Conservation (phyloP, 2,888 invertebrate genomes). For the Pterobdella sp. region DNA sequence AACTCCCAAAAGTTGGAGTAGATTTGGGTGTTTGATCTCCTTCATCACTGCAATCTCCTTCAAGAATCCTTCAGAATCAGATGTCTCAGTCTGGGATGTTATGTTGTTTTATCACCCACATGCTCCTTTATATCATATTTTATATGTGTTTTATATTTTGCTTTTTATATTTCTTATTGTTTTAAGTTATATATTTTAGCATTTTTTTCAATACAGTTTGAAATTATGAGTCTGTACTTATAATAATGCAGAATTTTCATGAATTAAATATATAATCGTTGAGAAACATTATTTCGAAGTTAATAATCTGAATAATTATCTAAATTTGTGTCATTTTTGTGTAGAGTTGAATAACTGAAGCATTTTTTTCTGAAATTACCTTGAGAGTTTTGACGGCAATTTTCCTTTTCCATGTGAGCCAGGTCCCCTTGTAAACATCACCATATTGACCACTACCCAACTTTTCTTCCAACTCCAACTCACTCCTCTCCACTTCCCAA, state of each 20-base stretch:
- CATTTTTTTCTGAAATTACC: conserved; percentile 46
- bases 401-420: conserved; percentile 91
- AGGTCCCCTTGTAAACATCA: conserved; percentile 82
- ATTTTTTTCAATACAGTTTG: too few relatives aligned
- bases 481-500: conserved; percentile 77
- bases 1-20: conserved; percentile 80
- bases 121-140: too few relatives aligned
- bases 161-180: too few relatives aligned
- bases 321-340: not conserved
- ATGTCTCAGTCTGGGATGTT: conserved; percentile 81
- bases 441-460: conserved; percentile 77
- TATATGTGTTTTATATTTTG: too few relatives aligned
- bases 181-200: too few relatives aligned
- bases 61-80: conserved; percentile 96
- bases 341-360: not conserved
- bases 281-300: not conserved
- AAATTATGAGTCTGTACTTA: too few relatives aligned
- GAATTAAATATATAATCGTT: not conserved
- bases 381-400: conserved; percentile 97
- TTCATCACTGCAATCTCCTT: conserved; percentile 99
- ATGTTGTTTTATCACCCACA: too few relatives aligned
- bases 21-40: conserved; percentile 97
- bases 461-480: conserved; percentile 72
- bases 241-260: not conserved
- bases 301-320: not conserved